Base-by-base conservation (phyloP, 2,888 invertebrate species). In the Galerucella pusilla region DNA sequence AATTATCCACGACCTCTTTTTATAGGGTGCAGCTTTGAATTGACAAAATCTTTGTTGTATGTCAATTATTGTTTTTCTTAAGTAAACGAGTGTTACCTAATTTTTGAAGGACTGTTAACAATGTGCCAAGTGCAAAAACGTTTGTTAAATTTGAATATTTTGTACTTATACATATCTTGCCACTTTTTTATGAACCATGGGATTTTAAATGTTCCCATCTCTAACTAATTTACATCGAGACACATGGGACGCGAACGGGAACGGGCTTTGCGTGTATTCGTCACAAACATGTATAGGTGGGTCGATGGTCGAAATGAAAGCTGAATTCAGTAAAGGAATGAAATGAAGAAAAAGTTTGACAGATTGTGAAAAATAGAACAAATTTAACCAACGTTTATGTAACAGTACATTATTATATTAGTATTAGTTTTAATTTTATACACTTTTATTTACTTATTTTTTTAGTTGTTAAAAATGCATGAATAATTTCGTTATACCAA, bases 401-500 rank as follows among this genome's bases (percentile, higher is more conserved):
- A 49, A 49, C 49, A 9, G 7, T 42, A 42, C 35, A 7, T 1
- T 11, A 2, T 14, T 14, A 11, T 12, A 14, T 46, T 49, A 49
- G 49, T 14, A 11, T 49, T 42, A 42, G 35, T 42, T 42, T 49
- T 49, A 49, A 49, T 49, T 49, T 49, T 4, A 12, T 14, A 4
- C 28, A 35, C 12, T 61, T 61, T 61, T 20, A 10, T 16, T 57
- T 57, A 20, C 2, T 2, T 61, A 5, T 61, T 35, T 42, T 42
- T 61, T 61, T 61, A 61, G 12, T 16, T 59, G 35, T 28, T 35
- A 11, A 14, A 9, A 42, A 12, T 61, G 61, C 61, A 61, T 61
- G 61, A 20, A 61, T 14, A 61, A 35, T 61, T 61, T 7, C 28
- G 61, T 61, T 35, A 61, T 61, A 61, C 61, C 61, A 61, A 61